These are phyloP conservation scores for Atta cephalotes DNA, from an alignment of 1,140 invertebrate species.

Conservation along the genomic window DNA sequence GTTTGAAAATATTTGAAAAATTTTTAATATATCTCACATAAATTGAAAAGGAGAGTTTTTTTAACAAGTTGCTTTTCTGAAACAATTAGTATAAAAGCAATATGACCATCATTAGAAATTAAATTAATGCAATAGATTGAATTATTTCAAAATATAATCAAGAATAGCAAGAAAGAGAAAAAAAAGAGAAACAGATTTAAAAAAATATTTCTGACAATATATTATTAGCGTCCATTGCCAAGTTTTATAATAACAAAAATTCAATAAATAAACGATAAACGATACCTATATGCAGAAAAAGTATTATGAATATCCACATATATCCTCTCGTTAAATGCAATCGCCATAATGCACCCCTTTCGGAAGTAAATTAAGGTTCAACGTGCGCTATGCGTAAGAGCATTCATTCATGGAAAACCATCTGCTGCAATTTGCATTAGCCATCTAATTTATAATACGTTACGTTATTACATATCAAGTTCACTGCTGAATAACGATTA, in stretches of 20 bases:
- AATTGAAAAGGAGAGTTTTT: not conserved
- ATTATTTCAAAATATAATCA: not conserved
- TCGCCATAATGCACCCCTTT: constrained; percentile 36
- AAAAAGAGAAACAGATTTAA: not conserved
- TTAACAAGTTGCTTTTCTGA: too few relatives aligned
- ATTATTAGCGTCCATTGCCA: not conserved
- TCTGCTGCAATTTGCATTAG: constrained; percentile 44
- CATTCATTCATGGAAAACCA: constrained; percentile 50
- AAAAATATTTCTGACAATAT: not conserved
- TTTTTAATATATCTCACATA: not conserved
- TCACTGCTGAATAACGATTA: constrained; percentile 19
- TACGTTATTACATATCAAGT: constrained; percentile 22
- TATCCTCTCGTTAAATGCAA: constrained; percentile 13
- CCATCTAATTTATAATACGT: constrained; percentile 43
- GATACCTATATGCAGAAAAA: not conserved
- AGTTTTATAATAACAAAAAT: constrained; percentile 6
- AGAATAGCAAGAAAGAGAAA: not conserved
- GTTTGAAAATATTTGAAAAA: too few relatives aligned
- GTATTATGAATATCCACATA: constrained; percentile 22
- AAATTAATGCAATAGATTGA: not conserved
- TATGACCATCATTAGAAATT: not conserved
- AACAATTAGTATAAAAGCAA: not conserved
- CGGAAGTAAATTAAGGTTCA: constrained; percentile 53
- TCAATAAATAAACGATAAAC: not conserved
- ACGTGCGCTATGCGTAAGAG: constrained; percentile 6